Evolutionary conservation across 2,888 invertebrate genomes (phyloP).

Genomic region (Agriopis leucophaearia): DNA sequence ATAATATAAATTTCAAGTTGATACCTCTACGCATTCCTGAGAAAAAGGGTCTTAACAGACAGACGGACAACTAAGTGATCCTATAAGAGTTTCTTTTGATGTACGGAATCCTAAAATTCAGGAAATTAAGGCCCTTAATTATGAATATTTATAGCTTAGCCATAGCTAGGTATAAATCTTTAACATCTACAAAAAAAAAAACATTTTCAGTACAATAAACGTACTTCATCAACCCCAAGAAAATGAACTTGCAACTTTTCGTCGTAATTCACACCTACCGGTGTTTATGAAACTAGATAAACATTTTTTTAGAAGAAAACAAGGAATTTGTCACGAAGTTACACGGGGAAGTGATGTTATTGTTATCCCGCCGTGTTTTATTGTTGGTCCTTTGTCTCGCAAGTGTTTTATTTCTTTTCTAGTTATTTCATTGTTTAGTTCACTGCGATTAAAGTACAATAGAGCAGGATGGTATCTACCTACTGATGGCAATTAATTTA

Average conservation of each 20-base stretch:
- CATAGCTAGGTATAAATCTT: too few relatives aligned
- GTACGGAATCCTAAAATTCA: too few relatives aligned
- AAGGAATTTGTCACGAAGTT: constrained; percentile 36
- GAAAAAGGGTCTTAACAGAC: too few relatives aligned
- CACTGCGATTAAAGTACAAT: constrained; percentile 4
- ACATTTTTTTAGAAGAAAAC: constrained; percentile 40
- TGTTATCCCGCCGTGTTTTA: constrained; percentile 35
- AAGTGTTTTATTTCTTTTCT: constrained; percentile 19
- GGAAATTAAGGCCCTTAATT: too few relatives aligned
- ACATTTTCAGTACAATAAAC: too few relatives aligned
- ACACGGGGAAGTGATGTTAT: constrained; percentile 39
- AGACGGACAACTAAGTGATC: too few relatives aligned
- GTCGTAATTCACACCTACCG: constrained; percentile 34
- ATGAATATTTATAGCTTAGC: too few relatives aligned
- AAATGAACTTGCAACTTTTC: background rate
- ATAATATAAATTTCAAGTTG: too few relatives aligned
- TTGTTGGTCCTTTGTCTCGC: constrained; percentile 28
- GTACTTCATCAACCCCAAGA: too few relatives aligned
- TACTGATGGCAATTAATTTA: background rate
- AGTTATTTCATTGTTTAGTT: constrained; percentile 26
- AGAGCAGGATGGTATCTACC: background rate
- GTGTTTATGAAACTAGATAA: constrained; percentile 39
- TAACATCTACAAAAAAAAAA: too few relatives aligned
- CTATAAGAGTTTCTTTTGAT: too few relatives aligned
- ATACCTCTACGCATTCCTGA: too few relatives aligned